A percentile compares a stretch with the other conserved stretches of the same genome.
These are phyloP conservation scores for Pongo pygmaeus DNA, from an alignment of 2,113 vertebrate genomes.

Conservation along the genomic window DNA sequence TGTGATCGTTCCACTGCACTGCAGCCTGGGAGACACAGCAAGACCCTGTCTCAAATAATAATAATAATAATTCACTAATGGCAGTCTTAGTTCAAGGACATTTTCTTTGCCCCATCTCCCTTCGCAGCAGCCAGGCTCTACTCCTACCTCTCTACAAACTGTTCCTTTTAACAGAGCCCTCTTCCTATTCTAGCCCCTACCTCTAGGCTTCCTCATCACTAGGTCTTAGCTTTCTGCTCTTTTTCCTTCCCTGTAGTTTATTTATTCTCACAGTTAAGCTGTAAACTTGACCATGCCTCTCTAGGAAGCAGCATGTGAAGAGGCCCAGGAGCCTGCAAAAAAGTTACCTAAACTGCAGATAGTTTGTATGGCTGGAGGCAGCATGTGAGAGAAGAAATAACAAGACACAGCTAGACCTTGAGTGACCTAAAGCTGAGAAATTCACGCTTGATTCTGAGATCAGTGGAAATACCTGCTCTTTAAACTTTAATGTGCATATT, in stretches of 20 bases:
- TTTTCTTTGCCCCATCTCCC: neutral
- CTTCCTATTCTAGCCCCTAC: neutral
- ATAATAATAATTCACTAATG: neutral
- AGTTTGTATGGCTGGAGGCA: neutral
- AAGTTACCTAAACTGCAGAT: neutral
- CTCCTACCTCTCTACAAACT: neutral
- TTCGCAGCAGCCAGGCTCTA: neutral
- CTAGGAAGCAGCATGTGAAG: neutral
- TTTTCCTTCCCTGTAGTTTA: neutral
- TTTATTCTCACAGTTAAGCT: neutral
- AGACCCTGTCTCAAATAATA: too few species aligned
- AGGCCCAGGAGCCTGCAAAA: neutral
- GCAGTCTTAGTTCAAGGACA: neutral
- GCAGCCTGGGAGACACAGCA: too few species aligned
- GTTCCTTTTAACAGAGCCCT: neutral
- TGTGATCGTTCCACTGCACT: too few species aligned
- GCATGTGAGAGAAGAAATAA: neutral
- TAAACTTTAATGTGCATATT: neutral
- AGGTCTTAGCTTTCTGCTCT: neutral
- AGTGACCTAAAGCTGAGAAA: neutral
- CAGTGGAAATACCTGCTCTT: constrained; percentile 5
- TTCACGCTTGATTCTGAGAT: neutral
- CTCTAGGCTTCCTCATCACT: neutral
- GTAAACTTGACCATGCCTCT: neutral
- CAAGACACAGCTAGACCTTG: neutral